phyloP scores from a whole-genome alignment of 1,140 invertebrate species.

The Archivesica marissinica region DNA sequence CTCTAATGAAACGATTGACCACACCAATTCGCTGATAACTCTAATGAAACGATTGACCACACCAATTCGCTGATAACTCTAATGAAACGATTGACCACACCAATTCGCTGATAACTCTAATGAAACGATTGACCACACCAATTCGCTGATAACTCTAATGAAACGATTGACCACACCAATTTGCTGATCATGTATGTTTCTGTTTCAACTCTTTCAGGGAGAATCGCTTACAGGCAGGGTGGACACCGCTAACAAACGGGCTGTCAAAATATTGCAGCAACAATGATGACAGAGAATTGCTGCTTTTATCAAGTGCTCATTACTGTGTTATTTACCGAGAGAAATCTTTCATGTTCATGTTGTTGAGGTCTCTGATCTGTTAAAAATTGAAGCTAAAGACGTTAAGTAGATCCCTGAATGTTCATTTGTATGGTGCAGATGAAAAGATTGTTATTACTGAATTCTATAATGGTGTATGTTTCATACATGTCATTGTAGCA shows the following conservation, averaged over 20 bases:
- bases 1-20: too few relatives aligned
- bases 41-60: not conserved
- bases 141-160: not conserved
- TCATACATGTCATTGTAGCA: too few relatives aligned
- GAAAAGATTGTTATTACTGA: too few relatives aligned
- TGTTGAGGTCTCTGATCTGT: too few relatives aligned
- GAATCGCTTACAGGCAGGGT: slow-evolving; percentile 58
- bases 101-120: not conserved
- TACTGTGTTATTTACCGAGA: too few relatives aligned
- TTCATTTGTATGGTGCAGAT: too few relatives aligned
- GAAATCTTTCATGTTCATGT: too few relatives aligned
- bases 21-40: not conserved
- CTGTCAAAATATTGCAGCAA: slow-evolving; percentile 63
- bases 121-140: not conserved
- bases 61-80: not conserved
- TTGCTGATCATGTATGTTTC: not conserved
- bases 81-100: not conserved
- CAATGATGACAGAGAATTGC: slow-evolving; percentile 34
- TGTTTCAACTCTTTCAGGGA: slow-evolving; percentile 50
- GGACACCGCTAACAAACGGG: slow-evolving; percentile 65
- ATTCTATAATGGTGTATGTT: too few relatives aligned
- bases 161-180: not conserved
- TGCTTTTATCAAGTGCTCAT: too few relatives aligned
- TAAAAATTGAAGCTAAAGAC: too few relatives aligned
- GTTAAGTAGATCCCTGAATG: too few relatives aligned